Evolutionary conservation across 2,797 vertebrate genomes (phyloP).

Genomic region (Anomalospiza imberbis): DNA sequence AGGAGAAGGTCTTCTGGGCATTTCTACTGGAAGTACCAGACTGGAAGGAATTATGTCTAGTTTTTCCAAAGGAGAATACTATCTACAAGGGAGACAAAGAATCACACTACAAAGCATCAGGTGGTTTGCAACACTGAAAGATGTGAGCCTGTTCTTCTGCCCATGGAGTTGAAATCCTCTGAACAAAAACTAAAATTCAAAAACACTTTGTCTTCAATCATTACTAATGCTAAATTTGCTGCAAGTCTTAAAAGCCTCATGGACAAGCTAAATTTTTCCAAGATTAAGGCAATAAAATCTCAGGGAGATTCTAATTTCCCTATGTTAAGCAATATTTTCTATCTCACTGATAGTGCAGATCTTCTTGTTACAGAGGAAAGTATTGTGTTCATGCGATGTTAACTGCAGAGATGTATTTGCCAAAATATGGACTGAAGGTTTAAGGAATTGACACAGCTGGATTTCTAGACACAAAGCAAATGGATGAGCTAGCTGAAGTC

Average conservation of each 20-base stretch:
- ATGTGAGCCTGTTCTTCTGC: background rate
- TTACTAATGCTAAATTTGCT: background rate
- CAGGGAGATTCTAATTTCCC: background rate
- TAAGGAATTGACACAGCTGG: background rate
- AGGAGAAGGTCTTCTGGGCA: background rate
- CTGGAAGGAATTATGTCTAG: background rate
- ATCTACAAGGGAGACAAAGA: background rate
- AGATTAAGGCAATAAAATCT: background rate
- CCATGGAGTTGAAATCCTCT: background rate
- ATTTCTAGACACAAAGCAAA: background rate
- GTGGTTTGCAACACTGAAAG: background rate
- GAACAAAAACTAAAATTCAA: background rate
- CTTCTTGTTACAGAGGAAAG: background rate
- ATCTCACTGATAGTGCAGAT: accelerated
- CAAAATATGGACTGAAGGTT: background rate
- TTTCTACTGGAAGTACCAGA: background rate
- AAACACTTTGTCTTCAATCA: background rate
- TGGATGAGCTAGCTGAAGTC: background rate
- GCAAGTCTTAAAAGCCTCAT: background rate
- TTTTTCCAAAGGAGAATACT: background rate
- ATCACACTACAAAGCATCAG: background rate
- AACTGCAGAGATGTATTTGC: background rate
- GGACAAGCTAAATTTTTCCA: background rate
- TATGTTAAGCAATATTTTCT: background rate
- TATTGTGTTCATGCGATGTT: background rate